These are phyloP conservation scores for Callocephalon fimbriatum DNA, from an alignment of 2,113 vertebrate species.

Conservation along the genomic window DNA sequence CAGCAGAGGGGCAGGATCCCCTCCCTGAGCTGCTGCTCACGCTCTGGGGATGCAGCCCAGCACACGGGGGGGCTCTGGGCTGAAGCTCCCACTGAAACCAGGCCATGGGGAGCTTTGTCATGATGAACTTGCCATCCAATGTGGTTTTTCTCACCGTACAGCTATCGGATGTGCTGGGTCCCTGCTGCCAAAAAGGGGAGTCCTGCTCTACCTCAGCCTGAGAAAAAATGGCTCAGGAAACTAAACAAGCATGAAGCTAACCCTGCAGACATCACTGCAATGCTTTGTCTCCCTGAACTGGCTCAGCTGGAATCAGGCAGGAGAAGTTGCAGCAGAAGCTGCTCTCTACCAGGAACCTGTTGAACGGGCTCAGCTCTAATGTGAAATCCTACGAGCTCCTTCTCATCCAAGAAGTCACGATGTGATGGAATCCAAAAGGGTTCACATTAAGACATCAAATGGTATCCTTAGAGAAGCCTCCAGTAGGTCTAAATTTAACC, in stretches of 20 bases:
- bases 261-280: fast-evolving
- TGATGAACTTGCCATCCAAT: neutral
- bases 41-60: neutral
- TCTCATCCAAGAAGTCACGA: neutral
- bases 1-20: neutral
- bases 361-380: fast-evolving
- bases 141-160: neutral
- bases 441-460: neutral
- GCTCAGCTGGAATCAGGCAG: neutral
- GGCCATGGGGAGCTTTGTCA: neutral
- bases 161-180: neutral
- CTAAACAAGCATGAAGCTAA: neutral
- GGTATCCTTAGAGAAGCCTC: neutral
- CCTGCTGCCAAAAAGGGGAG: neutral
- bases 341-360: neutral
- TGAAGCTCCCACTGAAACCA: neutral
- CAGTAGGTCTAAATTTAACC: neutral
- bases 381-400: neutral
- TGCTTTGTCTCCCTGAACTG: fast-evolving
- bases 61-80: neutral
- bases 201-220: neutral
- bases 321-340: neutral
- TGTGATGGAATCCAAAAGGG: neutral
- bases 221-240: neutral
- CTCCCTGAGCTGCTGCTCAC: neutral